A percentile compares a stretch with the other conserved stretches of the same genome.
phyloP scores from a whole-genome alignment of 92 coral and sea anemone species.

The Pocillopora meandrina region DNA sequence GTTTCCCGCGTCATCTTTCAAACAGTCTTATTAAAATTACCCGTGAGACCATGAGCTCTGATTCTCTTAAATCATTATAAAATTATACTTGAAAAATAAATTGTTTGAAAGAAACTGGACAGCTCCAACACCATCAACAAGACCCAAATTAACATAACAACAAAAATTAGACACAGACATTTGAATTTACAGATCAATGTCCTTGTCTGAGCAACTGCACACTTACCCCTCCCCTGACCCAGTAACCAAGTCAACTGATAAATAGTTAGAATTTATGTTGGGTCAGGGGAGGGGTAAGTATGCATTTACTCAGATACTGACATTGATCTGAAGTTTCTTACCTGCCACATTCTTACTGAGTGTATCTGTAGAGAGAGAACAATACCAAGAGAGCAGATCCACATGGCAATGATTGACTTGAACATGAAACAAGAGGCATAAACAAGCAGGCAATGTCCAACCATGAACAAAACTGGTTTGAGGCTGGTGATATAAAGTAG shows the following conservation, averaged over 20 bases:
- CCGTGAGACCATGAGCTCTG: too few relatives aligned
- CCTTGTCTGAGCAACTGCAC: neutral
- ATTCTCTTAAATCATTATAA: too few relatives aligned
- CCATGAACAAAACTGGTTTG: constrained; percentile 59
- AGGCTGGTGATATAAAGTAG: constrained; percentile 45
- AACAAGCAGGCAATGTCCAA: constrained; percentile 57
- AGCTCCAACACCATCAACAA: too few relatives aligned
- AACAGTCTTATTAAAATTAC: too few relatives aligned
- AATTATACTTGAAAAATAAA: too few relatives aligned
- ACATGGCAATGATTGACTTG: constrained; percentile 57
- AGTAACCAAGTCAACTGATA: neutral
- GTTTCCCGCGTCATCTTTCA: too few relatives aligned
- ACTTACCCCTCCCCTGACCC: neutral
- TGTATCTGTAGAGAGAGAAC: constrained; percentile 65
- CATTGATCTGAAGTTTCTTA: constrained; percentile 7
- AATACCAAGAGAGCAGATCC: constrained; percentile 62
- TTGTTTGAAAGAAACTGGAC: too few relatives aligned
- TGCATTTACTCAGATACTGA: too few relatives aligned
- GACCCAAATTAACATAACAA: too few relatives aligned
- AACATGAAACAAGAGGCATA: constrained; percentile 63
- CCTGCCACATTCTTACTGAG: constrained; percentile 69
- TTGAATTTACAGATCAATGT: neutral
- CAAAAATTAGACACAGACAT: too few relatives aligned
- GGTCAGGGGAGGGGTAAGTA: too few relatives aligned
- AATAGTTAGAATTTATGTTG: neutral